Percentiles rank a stretch among this genome's conserved stretches.
These are phyloP conservation scores for Notechis scutatus DNA, from an alignment of 2,113 vertebrate species.

Conservation along the genomic window DNA sequence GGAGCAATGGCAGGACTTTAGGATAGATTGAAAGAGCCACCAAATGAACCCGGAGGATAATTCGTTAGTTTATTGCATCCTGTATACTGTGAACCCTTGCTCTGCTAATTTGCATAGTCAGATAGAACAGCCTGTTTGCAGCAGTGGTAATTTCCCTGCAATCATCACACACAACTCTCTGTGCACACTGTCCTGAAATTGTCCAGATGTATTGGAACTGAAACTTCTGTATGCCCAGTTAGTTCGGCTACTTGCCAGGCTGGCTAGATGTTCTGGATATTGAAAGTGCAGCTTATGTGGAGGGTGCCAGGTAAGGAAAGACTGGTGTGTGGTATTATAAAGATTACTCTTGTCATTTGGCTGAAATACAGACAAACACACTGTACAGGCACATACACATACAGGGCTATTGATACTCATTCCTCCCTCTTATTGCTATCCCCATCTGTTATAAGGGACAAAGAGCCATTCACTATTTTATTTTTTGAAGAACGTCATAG, in stretches of 20 bases:
- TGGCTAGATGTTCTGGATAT: background rate
- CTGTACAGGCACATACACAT: background rate
- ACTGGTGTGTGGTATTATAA: background rate
- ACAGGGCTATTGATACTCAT: background rate
- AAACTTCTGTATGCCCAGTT: background rate
- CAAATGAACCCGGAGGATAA: constrained; percentile 32
- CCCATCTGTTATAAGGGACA: background rate
- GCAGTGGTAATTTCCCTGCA: background rate
- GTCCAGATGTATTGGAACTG: background rate
- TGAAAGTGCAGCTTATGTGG: background rate
- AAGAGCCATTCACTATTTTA: background rate
- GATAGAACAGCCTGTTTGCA: constrained; percentile 9
- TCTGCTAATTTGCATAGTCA: constrained; percentile 14
- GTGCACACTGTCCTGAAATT: background rate
- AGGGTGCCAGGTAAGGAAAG: background rate
- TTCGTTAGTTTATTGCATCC: constrained; percentile 44
- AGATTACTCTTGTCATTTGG: background rate
- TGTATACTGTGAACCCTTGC: constrained; percentile 43
- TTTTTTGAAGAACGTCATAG: background rate
- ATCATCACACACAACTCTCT: background rate
- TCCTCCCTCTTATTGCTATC: background rate
- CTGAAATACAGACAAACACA: background rate
- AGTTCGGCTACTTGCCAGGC: background rate
- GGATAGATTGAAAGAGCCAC: constrained; percentile 50
- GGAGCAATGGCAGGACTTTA: constrained; percentile 52